phyloP scores from a whole-genome alignment of 2,797 vertebrate genomes.

The Heteromormyrus szaboi region DNA sequence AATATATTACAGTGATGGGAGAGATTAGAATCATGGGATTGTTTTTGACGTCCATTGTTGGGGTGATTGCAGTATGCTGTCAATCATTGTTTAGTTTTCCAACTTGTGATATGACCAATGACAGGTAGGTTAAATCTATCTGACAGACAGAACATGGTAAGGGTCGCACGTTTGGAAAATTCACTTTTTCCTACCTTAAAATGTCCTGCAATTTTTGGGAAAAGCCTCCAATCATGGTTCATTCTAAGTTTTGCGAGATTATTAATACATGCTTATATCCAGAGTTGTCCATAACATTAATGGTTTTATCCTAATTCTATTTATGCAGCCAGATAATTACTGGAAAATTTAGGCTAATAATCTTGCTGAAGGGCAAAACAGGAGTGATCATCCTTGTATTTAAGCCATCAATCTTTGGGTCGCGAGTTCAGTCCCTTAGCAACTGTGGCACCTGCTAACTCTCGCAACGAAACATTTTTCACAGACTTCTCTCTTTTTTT shows the following conservation, averaged over 20 bases:
- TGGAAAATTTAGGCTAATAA: conserved; percentile 4
- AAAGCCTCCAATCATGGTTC: not conserved
- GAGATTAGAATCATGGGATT: not conserved
- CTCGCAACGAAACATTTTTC: not conserved
- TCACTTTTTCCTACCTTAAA: not conserved
- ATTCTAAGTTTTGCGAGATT: not conserved
- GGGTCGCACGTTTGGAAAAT: not conserved
- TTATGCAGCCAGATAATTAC: conserved; percentile 5
- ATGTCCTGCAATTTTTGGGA: not conserved
- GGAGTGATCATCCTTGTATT: not conserved
- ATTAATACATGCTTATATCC: not conserved
- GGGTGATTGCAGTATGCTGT: not conserved
- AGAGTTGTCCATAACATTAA: not conserved
- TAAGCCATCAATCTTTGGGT: not conserved
- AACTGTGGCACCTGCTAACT: not conserved
- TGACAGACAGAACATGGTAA: not conserved
- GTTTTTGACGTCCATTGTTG: not conserved
- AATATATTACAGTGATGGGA: not conserved
- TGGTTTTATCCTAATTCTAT: conserved; percentile 8
- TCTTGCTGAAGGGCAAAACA: not conserved
- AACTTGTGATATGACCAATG: not conserved
- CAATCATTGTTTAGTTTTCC: not conserved
- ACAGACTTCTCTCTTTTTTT: not conserved
- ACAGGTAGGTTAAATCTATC: not conserved
- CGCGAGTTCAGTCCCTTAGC: not conserved